phyloP scores from a whole-genome alignment of 2,888 invertebrate genomes.

The Stenchaetothrips biformis region DNA sequence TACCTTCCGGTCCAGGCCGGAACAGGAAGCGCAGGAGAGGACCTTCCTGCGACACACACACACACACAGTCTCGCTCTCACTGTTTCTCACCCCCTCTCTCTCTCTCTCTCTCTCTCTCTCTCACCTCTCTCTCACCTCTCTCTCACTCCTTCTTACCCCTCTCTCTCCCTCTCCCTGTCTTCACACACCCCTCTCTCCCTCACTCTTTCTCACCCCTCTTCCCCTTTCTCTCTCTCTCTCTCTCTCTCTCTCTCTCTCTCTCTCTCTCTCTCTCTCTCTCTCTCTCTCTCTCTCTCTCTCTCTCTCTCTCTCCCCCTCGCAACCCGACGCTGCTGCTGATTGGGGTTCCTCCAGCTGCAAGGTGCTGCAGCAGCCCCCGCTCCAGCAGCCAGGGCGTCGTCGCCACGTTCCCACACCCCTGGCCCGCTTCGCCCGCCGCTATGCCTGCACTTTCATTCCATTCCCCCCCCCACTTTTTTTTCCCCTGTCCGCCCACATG shows the following conservation, averaged over 20 bases:
- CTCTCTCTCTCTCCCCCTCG: no score
- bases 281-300: no score
- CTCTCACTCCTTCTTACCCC: background rate
- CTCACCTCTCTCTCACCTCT: no score
- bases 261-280: no score
- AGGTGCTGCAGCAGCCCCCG: no score
- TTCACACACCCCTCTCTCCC: no score
- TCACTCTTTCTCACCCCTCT: background rate
- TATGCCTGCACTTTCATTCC: background rate
- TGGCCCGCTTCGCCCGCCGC: background rate
- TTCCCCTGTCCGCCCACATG: constrained; percentile 4
- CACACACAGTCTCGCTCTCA: background rate
- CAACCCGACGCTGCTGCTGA: no score
- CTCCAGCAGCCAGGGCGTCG: no score
- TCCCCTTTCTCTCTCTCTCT: background rate
- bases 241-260: no score
- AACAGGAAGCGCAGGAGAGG: background rate
- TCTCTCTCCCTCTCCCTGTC: background rate
- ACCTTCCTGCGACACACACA: background rate
- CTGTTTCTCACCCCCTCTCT: background rate
- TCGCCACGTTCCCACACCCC: constrained; percentile 3
- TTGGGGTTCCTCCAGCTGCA: no score
- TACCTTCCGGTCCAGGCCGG: background rate
- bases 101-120: background rate
- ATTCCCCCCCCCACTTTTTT: background rate